Evolutionary conservation across 2,797 vertebrate genomes (phyloP), one percentile per base, ranked within the genome.

Genomic region (Cynodonichthys magdalenae): DNA sequence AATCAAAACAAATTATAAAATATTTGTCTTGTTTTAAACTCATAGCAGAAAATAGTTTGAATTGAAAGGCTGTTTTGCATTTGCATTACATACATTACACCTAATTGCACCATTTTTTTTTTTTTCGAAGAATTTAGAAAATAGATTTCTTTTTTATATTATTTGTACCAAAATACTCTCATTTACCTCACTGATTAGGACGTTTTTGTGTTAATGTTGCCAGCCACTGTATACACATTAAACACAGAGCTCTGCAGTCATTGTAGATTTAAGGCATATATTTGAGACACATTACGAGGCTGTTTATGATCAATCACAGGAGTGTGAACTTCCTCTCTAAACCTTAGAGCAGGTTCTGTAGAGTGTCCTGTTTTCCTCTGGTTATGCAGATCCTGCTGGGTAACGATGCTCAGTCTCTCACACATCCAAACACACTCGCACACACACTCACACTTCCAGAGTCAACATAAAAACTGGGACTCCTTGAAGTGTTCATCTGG

Each of bases 401-500:
- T 87, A 90, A 87, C 74, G 87, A 87, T 82, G 84, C 72, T 77
- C 80, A 3, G 66, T 53, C 71, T 55, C 75, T 10, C 31, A 2
- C 62, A 19, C 70, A 57, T 39, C 55, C 67, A 50, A 60, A 45
- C 41, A 49, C 69, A 57, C 75, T 55, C 67, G 63, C 69, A 59
- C 83, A 72, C 71, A 72, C 68, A 66, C 68, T 65, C 63, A 59
- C 74, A 77, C 74, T 89, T 83, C 82, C 81, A 85, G 83, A 88
- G 87, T 90, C 89, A 88, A 89, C 90, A 91, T 89, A 83, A 90
- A 90, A 90, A 90, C 74, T 82, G 69, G 84, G 82, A 81, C 89
- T 92, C 84, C 89, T 90, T 92, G 87, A 91, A 90, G 90, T 89
- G 87, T 80, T 86, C 90, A 88, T 91, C 90, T 91, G 89, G 88